Base-by-base conservation (phyloP, 2,797 vertebrate species). In the Cyclopterus lumpus region DNA sequence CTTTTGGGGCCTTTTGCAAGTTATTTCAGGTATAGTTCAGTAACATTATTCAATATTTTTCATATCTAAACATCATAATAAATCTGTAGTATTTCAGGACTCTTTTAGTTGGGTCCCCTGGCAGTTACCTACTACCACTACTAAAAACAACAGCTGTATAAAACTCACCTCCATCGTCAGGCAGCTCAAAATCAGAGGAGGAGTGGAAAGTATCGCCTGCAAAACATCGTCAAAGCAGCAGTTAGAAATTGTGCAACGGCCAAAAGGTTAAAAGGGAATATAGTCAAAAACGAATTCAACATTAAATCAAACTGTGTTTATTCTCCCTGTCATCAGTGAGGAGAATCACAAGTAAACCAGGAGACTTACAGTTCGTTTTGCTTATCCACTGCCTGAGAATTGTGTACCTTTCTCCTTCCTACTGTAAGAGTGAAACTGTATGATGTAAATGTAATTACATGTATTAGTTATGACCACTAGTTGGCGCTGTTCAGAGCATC, bases 101-200 rank as follows among this genome's bases (percentile, higher is more conserved):
- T 40, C 10, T 40, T 40, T 40, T 14, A 40, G 38, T 40, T 40
- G 38, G 36, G 36, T 38, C 36, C 10, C 36, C 38, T 40, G 38
- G 11, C 11, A 40, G 38, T 4, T 40, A 9, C 15, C 44, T 20
- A 8, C 18, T 9, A 8, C 8, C 1, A 42, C 15, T 7, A 18
- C 42, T 24, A 12, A 24, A 61, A 46, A 28, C 1, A 42, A 1
- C n/a, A 24, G 36, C 22, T 12, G 28, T 10, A 3, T 9, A n/a
- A 55, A 40, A 42, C 11, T 91, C 73, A 95, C 94, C 93, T 91
- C 87, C 93, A 10, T 92, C 90, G 0, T 90, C 91, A 5, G 83
- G 88, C 32, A 79, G 66, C 60, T 94, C 88, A 2, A 94, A 81
- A 32, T 95, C 93, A 1, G 90, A 88, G 10, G 91, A 91, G 22